Base-by-base conservation (phyloP, 1,140 invertebrate species). In the Drosophila teissieri region DNA sequence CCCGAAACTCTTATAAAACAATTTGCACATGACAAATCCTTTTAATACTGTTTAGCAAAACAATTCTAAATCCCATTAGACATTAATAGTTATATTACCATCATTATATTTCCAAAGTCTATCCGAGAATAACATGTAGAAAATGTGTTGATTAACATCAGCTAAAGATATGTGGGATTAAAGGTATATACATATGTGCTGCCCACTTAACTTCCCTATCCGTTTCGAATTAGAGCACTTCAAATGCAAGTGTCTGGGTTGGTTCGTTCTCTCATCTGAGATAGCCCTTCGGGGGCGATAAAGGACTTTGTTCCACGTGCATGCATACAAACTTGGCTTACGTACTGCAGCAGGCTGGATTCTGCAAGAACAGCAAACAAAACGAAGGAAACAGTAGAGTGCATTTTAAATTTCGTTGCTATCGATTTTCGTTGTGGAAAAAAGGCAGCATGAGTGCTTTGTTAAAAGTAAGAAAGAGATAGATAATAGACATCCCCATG, bases 321-420 rank as follows among this genome's bases (percentile, higher is more conserved):
- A 48, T 11, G 11, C 15, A 22, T 5, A n/a, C 15, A n/a, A 17
- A 42, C 37, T 19, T 15, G 15, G 14, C 4, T 42, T 42, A 6
- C 24, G 14, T 42, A 62, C 17, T 27, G 17, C 27, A 58, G 34
- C 48, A 17, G 57, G 34, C 34, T 12, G 57, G 27, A 63, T 63
- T 27, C 31, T 15, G 11, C 34, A 27, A 11, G n/a, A 54, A 45
- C 14, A 34, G 11, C 24, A 54, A 27, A 37, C 8, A 42, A 24
- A 53, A 73, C 70, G 51, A 42, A 22, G 27, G 11, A 40, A 39
- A 34, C 46, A 44, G 36, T 61, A 11, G 37, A 73, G 56, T 72
- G 44, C 56, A 73, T 55, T 62, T 74, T 24, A 74, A 55, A 56
- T 74, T 73, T 73, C 36, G 51, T 51, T 24, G 24, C 14, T 55